phyloP scores from a whole-genome alignment of 2,888 invertebrate species.

The Sympetrum striolatum region DNA sequence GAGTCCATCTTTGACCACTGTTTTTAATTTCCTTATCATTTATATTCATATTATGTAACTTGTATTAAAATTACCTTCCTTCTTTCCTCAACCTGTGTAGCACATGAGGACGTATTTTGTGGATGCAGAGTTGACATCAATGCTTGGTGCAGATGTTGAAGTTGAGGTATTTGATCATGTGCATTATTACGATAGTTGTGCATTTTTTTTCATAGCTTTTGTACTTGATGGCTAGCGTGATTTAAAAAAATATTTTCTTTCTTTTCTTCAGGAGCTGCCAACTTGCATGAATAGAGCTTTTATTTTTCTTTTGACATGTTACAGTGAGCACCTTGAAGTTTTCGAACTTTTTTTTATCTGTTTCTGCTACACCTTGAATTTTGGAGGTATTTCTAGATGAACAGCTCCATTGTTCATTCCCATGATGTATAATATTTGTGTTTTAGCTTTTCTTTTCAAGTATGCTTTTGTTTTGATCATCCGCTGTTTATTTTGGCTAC shows the following conservation, averaged over 20 bases:
- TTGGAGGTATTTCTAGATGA: neutral
- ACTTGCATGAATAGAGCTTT: conserved; percentile 5
- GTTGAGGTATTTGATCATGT: conserved; percentile 50
- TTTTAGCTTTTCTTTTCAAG: neutral
- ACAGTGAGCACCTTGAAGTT: neutral
- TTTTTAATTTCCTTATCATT: neutral
- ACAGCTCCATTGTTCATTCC: neutral
- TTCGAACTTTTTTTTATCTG: neutral
- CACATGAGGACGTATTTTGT: conserved; percentile 82
- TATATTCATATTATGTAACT: neutral
- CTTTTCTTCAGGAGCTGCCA: neutral
- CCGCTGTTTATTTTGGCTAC: neutral
- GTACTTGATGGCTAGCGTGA: neutral
- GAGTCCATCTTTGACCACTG: too few relatives aligned
- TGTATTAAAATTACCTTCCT: conserved; percentile 57
- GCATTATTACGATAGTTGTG: neutral
- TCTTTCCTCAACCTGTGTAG: conserved; percentile 68
- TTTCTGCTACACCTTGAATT: too few relatives aligned
- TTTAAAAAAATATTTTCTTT: neutral
- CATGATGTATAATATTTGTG: neutral
- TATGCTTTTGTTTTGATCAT: neutral
- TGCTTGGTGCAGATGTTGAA: conserved; percentile 71
- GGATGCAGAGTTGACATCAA: conserved; percentile 81
- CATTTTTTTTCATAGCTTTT: neutral
- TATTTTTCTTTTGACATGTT: neutral